Evolutionary conservation across 2,888 invertebrate genomes (phyloP), one percentile per base, ranked within the genome.

Genomic region (Eurytoma adleriae): DNA sequence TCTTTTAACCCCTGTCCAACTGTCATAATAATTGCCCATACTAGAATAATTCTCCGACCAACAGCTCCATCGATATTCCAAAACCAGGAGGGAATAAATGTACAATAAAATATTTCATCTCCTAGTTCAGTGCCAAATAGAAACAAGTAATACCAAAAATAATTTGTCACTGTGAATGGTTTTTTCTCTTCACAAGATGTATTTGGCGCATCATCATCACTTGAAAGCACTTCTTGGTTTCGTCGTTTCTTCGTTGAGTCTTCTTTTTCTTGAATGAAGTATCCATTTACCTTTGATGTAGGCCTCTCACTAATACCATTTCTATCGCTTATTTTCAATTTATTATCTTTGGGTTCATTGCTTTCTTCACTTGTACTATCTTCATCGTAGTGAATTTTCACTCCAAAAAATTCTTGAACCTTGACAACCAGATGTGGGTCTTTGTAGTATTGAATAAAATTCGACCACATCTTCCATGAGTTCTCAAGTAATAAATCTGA

Each of bases 31-130:
- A 95, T 92, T 40, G 95, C 94, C 97, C 97, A 97, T 24, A 96
- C 94, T 13, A 96, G 91, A 14, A 96, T 94, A 20, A 97, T 94
- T 90, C 96, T 92, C 84, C 98, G 92, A 16, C 96, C 96, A 2
- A 97, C 96, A 48, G 95, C 95, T 24, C 96, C 96, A 91, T 98
- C 98, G 79, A 98, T 93, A 91, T 98, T 98, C 98, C 98, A 98
- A 88, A 97, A 96, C 95, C 97, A 96, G 90, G 97, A 97, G 0
- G 98, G 97, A 87, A 97, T 97, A 88, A 97, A 97, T n/a, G 94
- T 93, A 1, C 96, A 94, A 91, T 98, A 98, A 91, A 98, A 98
- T 82, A 95, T 92, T 91, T 98, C 98, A 91, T 98, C 97, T 0
- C 98, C 98, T 48, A 98, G 91, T 82, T 95, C 95, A 0, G 97